These are phyloP conservation scores for Hemaris fuciformis DNA, from an alignment of 2,888 invertebrate species.

Conservation along the genomic window DNA sequence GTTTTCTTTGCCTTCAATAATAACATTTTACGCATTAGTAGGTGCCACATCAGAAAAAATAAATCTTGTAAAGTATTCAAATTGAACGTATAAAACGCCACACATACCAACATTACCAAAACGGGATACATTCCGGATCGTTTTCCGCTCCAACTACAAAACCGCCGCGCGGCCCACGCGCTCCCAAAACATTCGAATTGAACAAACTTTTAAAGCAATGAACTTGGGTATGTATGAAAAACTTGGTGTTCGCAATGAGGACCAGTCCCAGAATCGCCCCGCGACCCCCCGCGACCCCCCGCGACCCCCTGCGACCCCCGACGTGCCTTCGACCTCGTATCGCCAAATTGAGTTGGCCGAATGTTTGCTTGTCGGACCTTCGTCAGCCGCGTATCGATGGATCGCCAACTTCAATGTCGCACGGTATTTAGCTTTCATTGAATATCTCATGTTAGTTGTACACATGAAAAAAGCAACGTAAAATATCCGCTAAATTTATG, in stretches of 20 bases:
- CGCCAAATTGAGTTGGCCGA: constrained; percentile 8
- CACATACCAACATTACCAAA: background rate
- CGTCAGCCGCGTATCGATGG: background rate
- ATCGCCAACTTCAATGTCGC: background rate
- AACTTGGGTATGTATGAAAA: background rate
- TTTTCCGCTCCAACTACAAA: background rate
- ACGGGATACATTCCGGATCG: background rate
- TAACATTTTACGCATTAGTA: too few species aligned
- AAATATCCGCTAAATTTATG: background rate
- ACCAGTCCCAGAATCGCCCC: constrained; percentile 1
- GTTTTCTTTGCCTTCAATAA: too few species aligned
- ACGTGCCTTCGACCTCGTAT: background rate
- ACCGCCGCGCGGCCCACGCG: background rate
- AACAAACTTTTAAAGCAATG: constrained; percentile 1
- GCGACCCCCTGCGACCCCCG: background rate
- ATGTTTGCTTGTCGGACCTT: constrained; percentile 6
- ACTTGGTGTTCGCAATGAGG: constrained; percentile 7
- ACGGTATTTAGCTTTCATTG: background rate
- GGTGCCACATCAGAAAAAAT: too few species aligned
- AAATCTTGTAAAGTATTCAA: background rate
- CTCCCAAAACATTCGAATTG: background rate
- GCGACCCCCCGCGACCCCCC: background rate
- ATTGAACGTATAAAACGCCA: background rate
- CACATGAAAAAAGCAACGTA: background rate
- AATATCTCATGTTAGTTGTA: background rate